Evolutionary conservation across 2,888 invertebrate species (phyloP).

Genomic region (Diabrotica balteata): DNA sequence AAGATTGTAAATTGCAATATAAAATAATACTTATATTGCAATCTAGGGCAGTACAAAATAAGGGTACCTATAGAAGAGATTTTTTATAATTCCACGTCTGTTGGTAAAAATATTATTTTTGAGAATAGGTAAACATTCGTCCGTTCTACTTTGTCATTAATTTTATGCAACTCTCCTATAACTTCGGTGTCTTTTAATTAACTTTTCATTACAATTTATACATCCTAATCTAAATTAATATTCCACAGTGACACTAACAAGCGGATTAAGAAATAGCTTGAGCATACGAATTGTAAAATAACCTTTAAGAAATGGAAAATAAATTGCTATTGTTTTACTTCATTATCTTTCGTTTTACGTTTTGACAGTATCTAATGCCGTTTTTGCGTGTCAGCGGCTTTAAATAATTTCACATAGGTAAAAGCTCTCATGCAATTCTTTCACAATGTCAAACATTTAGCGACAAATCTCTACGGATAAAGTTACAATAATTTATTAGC

Average conservation of each 20-base stretch:
- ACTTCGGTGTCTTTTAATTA: too few relatives aligned
- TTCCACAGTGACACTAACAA: not conserved
- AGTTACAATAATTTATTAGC: slow-evolving; percentile 36
- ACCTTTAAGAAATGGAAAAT: slow-evolving; percentile 22
- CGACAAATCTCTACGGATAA: slow-evolving; percentile 30
- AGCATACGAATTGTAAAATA: slow-evolving; percentile 16
- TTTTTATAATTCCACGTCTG: too few relatives aligned
- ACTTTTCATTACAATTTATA: too few relatives aligned
- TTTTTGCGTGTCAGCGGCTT: slow-evolving; percentile 30
- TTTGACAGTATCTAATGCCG: slow-evolving; percentile 34
- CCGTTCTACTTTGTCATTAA: too few relatives aligned
- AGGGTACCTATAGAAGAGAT: too few relatives aligned
- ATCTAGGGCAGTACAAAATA: too few relatives aligned
- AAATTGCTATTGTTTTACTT: slow-evolving; percentile 32
- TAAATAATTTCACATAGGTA: slow-evolving; percentile 33
- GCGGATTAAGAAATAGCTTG: slow-evolving; percentile 12
- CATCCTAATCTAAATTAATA: too few relatives aligned
- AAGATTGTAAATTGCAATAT: too few relatives aligned
- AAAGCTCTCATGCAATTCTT: slow-evolving; percentile 38
- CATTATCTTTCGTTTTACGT: slow-evolving; percentile 32
- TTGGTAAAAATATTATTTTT: too few relatives aligned
- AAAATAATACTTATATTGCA: too few relatives aligned
- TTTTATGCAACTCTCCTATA: too few relatives aligned
- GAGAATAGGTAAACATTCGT: too few relatives aligned
- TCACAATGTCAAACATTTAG: slow-evolving; percentile 35